Conservation (phyloP, 2,113 vertebrate genomes). For the Zosterops lateralis region DNA sequence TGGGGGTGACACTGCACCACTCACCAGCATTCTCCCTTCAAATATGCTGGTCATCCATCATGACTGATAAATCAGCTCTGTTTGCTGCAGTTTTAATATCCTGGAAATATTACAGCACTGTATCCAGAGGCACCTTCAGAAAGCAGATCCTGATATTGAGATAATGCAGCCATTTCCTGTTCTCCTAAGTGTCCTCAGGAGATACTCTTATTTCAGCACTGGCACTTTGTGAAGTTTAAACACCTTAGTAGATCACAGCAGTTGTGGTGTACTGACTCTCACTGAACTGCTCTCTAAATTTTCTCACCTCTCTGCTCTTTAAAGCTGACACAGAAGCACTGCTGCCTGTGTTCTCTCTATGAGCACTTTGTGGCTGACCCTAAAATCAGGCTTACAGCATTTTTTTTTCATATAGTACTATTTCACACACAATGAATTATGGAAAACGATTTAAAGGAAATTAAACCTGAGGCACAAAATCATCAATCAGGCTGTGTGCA, state of each 20-base stretch:
- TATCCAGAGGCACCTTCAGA: neutral
- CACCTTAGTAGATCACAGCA: neutral
- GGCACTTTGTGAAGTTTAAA: neutral
- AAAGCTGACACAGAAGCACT: neutral
- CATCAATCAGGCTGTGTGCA: neutral
- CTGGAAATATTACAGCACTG: neutral
- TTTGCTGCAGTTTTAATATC: neutral
- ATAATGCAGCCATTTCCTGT: neutral
- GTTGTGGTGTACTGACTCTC: neutral
- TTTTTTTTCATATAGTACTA: neutral
- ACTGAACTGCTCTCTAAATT: neutral
- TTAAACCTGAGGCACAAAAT: neutral
- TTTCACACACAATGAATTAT: neutral
- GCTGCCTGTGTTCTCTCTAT: neutral
- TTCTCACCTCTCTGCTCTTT: neutral
- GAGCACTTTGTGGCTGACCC: neutral
- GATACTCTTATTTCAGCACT: neutral
- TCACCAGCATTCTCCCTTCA: neutral
- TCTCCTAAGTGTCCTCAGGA: neutral
- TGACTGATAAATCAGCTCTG: neutral
- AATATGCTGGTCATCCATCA: neutral
- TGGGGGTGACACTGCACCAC: neutral
- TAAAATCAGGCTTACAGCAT: neutral
- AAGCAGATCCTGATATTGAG: neutral
- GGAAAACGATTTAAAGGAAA: constrained; percentile 32